Base-by-base conservation (phyloP, 2,113 vertebrate species). In the Gymnarchus niloticus region DNA sequence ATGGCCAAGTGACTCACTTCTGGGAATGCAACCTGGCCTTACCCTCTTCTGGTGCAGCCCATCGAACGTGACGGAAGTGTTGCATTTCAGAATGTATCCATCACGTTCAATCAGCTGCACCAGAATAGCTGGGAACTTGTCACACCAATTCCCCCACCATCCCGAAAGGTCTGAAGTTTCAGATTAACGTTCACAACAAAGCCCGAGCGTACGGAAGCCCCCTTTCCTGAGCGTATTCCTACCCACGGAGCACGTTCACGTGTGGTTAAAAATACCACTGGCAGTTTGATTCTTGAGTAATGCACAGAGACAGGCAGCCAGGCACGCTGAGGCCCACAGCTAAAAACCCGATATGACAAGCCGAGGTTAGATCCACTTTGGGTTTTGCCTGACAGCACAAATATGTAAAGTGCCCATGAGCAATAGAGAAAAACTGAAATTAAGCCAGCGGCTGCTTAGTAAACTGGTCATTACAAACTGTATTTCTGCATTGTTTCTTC, bases 391-490 rank as follows among this genome's bases (percentile, higher is more conserved):
- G 5, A 85, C 54, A 61, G 41, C 80, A 85, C 59, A 73, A 81
- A 85, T 81, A 83, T 83, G 86, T 81, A 51, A 81, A 84, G 73
- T 54, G 21, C 37, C 44, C 19, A 19, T 51, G 90, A 89, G 87
- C 88, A 82, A 89, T 87, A 89, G 90, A 87, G 87, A 90, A 88
- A 89, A 87, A 89, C 78, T 86, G 54, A 88, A 92, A 92, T 94
- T 93, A 93, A 91, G 91, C 91, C 89, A 93, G 88, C 93, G 94
- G 93, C 93, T 93, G 92, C 89, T 92, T 91, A 92, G 90, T 89
- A 92, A 86, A 92, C 92, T 91, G 92, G 91, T 92, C 89, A 91
- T 93, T 92, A 94, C 89, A 90, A 91, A 91, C 85, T 87, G 49
- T 87, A 90, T 93, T 93, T 89, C 90, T 89, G 23, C 37, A 89